phyloP scores from a whole-genome alignment of 1,140 invertebrate species.

The Lerema accius region DNA sequence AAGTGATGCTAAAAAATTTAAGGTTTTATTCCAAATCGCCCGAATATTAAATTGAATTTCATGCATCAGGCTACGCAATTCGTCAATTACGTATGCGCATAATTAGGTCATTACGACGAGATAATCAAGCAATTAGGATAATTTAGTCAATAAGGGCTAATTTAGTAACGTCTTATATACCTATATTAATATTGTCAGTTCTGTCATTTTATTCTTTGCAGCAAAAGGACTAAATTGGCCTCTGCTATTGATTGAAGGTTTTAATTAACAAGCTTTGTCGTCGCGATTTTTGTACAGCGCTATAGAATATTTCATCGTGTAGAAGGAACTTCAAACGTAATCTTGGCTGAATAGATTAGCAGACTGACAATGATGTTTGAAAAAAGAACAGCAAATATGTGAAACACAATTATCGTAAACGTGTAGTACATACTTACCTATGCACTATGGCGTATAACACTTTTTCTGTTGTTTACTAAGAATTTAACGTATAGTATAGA shows the following conservation, averaged over 20 bases:
- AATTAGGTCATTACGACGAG: conserved; percentile 7
- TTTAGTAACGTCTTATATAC: background rate
- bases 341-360: no score
- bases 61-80: no score
- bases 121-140: conserved; percentile 17
- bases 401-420: no score
- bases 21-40: no score
- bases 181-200: conserved; percentile 2
- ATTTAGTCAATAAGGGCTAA: conserved; percentile 6
- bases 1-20: conserved; percentile 2
- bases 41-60: no score
- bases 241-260: conserved; percentile 56
- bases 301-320: background rate
- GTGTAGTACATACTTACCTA: no score
- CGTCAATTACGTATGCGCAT: conserved; percentile 17
- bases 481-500: no score
- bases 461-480: no score
- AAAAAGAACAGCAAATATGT: no score
- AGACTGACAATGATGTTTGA: no score
- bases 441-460: no score
- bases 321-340: background rate
- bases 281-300: conserved; percentile 46
- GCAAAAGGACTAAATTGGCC: conserved; percentile 48
- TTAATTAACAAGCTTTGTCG: conserved; percentile 59
- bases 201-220: conserved; percentile 38